Conservation (phyloP, 2,888 invertebrate genomes). For the Spodoptera picta region DNA sequence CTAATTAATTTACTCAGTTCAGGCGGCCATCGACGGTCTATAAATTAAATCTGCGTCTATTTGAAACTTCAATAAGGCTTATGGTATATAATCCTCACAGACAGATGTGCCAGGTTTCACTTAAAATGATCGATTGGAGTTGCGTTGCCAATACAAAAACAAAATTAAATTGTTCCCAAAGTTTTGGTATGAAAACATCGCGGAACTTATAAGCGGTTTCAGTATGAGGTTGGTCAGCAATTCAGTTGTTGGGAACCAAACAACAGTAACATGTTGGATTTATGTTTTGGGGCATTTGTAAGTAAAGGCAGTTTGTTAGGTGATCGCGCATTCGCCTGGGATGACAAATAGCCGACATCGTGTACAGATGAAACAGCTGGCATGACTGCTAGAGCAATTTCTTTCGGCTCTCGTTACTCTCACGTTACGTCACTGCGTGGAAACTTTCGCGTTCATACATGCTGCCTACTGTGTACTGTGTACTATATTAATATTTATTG, state of each 20-base stretch:
- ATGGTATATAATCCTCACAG: conserved; percentile 41
- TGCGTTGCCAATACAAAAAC: conserved; percentile 7
- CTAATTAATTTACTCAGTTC: conserved; percentile 57
- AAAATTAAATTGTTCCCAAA: background rate
- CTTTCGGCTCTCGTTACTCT: conserved; percentile 17
- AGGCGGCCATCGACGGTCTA: conserved; percentile 49
- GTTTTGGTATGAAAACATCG: conserved; percentile 14
- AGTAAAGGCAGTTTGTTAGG: conserved; percentile 52
- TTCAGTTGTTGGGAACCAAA: conserved; percentile 30
- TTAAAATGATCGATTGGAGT: conserved; percentile 3
- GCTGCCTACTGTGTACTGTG: background rate
- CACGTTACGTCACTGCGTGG: conserved; percentile 1
- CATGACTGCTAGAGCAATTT: conserved; percentile 27
- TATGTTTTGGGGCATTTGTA: conserved; percentile 48
- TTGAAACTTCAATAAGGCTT: conserved; percentile 39
- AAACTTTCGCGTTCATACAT: conserved; percentile 8
- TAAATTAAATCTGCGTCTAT: conserved; percentile 53
- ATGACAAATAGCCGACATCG: conserved; percentile 49
- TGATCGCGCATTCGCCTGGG: conserved; percentile 34
- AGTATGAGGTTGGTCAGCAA: conserved; percentile 18
- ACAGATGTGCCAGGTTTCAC: conserved; percentile 20
- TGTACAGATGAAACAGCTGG: conserved; percentile 43
- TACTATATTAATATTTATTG: conserved; percentile 18
- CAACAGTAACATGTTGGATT: conserved; percentile 51
- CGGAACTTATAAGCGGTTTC: conserved; percentile 35